phyloP scores from a whole-genome alignment of 2,888 invertebrate species.

The Eristalis intricaria region DNA sequence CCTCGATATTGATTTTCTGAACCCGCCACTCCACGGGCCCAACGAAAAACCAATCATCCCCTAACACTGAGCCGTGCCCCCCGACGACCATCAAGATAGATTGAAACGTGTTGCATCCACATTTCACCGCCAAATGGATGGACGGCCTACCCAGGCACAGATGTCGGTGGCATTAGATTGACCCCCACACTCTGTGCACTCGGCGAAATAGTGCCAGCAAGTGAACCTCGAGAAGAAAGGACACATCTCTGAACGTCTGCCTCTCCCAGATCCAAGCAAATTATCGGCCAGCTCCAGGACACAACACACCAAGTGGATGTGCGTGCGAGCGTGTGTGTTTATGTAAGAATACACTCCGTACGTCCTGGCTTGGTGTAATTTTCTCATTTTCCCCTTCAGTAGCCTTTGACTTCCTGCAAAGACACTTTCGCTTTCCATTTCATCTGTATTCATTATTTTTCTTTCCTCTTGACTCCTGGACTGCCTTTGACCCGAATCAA shows the following conservation, averaged over 20 bases:
- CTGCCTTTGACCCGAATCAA: constrained; percentile 51
- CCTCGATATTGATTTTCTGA: constrained; percentile 46
- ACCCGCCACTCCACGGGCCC: not conserved
- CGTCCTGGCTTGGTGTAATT: constrained; percentile 34
- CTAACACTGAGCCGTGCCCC: not conserved
- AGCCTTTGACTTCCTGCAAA: constrained; percentile 57
- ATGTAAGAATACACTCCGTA: not conserved
- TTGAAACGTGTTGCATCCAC: constrained; percentile 65
- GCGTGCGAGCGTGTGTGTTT: not conserved
- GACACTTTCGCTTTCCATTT: constrained; percentile 59
- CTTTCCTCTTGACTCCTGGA: constrained; percentile 16
- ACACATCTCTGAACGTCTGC: constrained; percentile 25
- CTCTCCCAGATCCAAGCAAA: constrained; percentile 37
- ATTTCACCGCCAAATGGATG: constrained; percentile 47
- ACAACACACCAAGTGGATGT: not conserved
- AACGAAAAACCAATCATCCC: not conserved
- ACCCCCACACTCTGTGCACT: constrained; percentile 15
- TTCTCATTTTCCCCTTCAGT: constrained; percentile 50
- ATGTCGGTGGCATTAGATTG: constrained; percentile 47
- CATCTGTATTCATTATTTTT: constrained; percentile 59
- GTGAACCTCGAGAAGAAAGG: not conserved
- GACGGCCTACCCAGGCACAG: constrained; percentile 46
- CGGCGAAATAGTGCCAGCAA: not conserved
- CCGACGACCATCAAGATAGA: constrained; percentile 41
- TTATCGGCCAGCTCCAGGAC: constrained; percentile 24